A percentile compares a stretch with the other conserved stretches of the same genome.
Evolutionary conservation across 92 coral and sea anemone species (phyloP).

Genomic region (Ricordea florida): DNA sequence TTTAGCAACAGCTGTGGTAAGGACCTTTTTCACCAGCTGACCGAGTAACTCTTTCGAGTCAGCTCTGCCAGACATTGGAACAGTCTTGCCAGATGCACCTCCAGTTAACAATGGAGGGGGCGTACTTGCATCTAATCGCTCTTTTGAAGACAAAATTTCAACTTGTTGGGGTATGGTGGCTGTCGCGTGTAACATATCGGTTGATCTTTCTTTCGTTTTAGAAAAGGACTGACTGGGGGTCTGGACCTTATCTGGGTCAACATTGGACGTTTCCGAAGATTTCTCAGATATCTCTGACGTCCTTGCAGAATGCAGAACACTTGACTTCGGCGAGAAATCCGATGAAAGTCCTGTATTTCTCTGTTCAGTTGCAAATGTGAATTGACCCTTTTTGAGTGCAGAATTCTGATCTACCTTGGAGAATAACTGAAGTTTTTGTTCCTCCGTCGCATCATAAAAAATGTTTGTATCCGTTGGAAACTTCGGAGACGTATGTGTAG

Average conservation of each 20-base stretch:
- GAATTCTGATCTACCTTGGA: not conserved
- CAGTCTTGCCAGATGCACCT: slow-evolving; percentile 40
- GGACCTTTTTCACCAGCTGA: slow-evolving; percentile 83
- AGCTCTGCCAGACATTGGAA: slow-evolving; percentile 66
- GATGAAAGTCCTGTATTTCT: too few relatives aligned
- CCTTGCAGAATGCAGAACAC: too few relatives aligned
- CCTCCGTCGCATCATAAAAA: slow-evolving; percentile 23
- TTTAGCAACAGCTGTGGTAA: slow-evolving; percentile 73
- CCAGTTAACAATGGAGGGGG: slow-evolving; percentile 22
- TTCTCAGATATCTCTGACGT: too few relatives aligned
- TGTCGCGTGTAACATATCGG: too few relatives aligned
- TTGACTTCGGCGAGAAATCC: too few relatives aligned
- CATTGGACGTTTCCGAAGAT: too few relatives aligned
- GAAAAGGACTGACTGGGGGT: too few relatives aligned
- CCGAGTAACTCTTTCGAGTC: slow-evolving; percentile 85
- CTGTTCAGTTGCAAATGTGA: not conserved
- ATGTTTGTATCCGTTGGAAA: slow-evolving; percentile 1
- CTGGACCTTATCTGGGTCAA: too few relatives aligned
- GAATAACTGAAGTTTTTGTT: not conserved
- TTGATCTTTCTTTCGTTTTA: too few relatives aligned
- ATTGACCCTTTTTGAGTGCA: not conserved
- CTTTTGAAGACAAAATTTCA: not conserved
- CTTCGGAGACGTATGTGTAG: slow-evolving; percentile 20
- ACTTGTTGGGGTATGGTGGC: not conserved
- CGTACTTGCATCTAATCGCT: not conserved